A percentile compares a stretch with the other conserved stretches of the same genome.
Conservation (phyloP, 2,797 vertebrate species). For the Carapus acus region DNA sequence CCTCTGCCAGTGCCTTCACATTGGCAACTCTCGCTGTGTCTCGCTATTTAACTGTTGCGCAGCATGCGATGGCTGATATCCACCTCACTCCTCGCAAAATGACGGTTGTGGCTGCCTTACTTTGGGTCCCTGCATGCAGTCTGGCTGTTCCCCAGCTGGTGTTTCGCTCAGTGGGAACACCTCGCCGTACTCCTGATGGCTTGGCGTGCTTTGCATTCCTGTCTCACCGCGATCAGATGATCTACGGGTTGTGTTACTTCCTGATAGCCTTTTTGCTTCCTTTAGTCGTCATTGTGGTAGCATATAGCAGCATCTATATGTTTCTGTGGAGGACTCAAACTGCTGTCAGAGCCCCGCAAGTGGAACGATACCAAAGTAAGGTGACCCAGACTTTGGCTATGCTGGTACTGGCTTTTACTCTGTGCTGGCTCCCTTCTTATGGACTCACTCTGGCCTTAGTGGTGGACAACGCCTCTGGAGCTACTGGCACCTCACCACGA, state of each 20-base stretch:
- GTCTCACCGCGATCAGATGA: constrained; percentile 59
- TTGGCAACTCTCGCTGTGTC: constrained; percentile 64
- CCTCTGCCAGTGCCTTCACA: constrained; percentile 69
- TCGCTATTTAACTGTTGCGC: constrained; percentile 72
- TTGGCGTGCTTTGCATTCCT: constrained; percentile 68
- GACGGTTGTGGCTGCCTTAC: constrained; percentile 26
- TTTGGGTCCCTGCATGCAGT: constrained; percentile 68
- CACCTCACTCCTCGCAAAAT: constrained; percentile 53
- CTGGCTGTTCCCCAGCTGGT: constrained; percentile 69
- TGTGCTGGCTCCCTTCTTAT: constrained; percentile 79
- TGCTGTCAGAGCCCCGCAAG: constrained; percentile 46
- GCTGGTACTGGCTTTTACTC: constrained; percentile 73
- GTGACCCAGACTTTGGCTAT: constrained; percentile 71
- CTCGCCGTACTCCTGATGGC: background rate
- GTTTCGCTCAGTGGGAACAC: constrained; percentile 54
- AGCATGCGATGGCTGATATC: constrained; percentile 57
- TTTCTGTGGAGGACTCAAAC: constrained; percentile 59
- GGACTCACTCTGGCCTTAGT: constrained; percentile 64
- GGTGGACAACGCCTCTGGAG: constrained; percentile 34
- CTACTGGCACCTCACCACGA: constrained; percentile 60
- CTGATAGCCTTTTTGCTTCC: constrained; percentile 69
- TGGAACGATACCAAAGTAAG: constrained; percentile 73
- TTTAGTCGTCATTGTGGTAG: constrained; percentile 62
- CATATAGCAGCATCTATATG: constrained; percentile 66
- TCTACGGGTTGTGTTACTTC: constrained; percentile 69